Conservation (phyloP, 92 coral and sea anemone species). For the Pocillopora meandrina region DNA sequence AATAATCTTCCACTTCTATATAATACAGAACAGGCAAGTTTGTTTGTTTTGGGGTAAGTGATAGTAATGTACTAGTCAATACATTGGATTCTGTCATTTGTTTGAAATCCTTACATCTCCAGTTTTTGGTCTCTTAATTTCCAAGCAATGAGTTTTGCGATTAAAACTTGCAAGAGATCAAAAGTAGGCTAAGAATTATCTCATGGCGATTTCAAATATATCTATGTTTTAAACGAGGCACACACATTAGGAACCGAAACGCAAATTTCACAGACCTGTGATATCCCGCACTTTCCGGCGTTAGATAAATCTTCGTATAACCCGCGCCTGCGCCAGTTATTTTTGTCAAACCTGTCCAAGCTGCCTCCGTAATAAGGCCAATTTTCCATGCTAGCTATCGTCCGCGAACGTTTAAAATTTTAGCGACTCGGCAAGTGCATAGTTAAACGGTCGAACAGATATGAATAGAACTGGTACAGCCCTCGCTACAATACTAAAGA, state of each 20-base stretch:
- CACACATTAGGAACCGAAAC: background rate
- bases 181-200: too few species aligned
- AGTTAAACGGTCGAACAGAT: background rate
- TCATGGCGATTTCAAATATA: too few species aligned
- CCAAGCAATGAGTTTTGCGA: too few species aligned
- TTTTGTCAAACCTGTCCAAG: conserved; percentile 28
- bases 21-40: background rate
- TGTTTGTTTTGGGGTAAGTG: background rate
- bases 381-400: conserved; percentile 8
- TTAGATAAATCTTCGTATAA: conserved; percentile 44
- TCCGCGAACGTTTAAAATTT: background rate
- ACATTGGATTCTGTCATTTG: background rate
- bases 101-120: background rate
- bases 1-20: background rate
- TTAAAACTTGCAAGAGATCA: too few species aligned
- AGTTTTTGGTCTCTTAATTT: too few species aligned
- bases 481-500: background rate
- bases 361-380: conserved; percentile 27
- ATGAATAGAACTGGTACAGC: background rate
- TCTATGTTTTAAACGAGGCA: background rate
- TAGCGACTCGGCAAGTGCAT: conserved; percentile 4
- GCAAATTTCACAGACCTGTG: conserved; percentile 20
- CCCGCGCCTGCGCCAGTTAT: conserved; percentile 38
- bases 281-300: conserved; percentile 37
- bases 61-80: background rate